Base-by-base conservation (phyloP, 2,888 invertebrate genomes). In the Drosophila testacea region DNA sequence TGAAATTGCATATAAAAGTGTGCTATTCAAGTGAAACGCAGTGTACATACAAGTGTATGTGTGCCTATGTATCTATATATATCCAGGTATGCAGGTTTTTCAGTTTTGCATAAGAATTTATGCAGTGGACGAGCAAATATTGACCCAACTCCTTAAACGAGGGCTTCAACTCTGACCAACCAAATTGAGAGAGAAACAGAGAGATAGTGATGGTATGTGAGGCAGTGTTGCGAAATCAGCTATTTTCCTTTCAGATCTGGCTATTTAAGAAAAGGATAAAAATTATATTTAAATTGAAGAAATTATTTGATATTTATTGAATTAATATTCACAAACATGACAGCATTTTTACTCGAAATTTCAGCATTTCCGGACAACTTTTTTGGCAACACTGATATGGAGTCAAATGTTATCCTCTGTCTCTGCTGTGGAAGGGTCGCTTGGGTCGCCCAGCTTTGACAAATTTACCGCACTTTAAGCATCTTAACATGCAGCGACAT, bases 381-480 rank as follows among this genome's bases (percentile, higher is more conserved):
- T 22, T 22, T 22, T 22, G 22, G 22, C 22, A 22, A 22, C 22
- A 22, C 22, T 22, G 0, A 32, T 28, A 38, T 38, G 27, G 16
- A 50, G 38, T 22, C 50, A 56, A 71, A 76, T 61, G 75, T 73
- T 77, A 62, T 71, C 51, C 59, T 16, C 47, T 56, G 5, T 16
- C 10, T 42, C 30, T 48, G 13, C 6, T 34, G 34, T 67, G 38
- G 46, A 44, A 44, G 46, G 64, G 34, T 64, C 70, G 57, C 36
- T 47, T 36, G 41, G 65, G 41, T 59, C 56, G 62, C 42, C 42
- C 38, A 52, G 52, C 55, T 70, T 64, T 74, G 74, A 68, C 77
- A 77, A 77, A 78, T 77, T 74, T 74, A 64, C 67, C 79, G 79
- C 67, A 71, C 67, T 65, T 74, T 74, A 78, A 66, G 65, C 62